These are phyloP conservation scores for Cosmorhoe ocellata DNA, from an alignment of 2,888 invertebrate genomes.

Conservation along the genomic window DNA sequence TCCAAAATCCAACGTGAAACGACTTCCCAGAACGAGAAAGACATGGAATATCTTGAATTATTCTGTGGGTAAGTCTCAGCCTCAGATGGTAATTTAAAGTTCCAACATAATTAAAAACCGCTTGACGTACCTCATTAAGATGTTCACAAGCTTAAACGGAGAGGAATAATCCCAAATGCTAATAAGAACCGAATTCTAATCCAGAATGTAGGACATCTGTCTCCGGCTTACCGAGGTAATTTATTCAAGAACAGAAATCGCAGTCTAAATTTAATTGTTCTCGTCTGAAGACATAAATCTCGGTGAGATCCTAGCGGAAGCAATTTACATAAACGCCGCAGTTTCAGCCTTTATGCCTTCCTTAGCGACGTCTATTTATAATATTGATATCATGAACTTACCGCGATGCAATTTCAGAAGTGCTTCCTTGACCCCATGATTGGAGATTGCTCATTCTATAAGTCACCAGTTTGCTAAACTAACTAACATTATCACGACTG, in stretches of 20 bases:
- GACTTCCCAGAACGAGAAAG: too few species aligned
- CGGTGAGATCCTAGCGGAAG: slow-evolving; percentile 71
- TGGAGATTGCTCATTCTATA: too few species aligned
- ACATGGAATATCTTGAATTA: neutral
- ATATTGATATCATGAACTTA: slow-evolving; percentile 27
- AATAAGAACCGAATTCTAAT: slow-evolving; percentile 29
- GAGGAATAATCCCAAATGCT: slow-evolving; percentile 30
- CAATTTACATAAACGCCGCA: slow-evolving; percentile 74
- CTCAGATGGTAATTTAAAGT: neutral
- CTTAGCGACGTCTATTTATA: slow-evolving; percentile 51
- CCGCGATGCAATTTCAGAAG: too few species aligned
- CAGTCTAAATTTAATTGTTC: slow-evolving; percentile 77
- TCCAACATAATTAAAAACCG: neutral
- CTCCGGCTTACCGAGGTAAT: slow-evolving; percentile 52
- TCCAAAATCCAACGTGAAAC: too few species aligned
- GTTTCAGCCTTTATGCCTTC: slow-evolving; percentile 62
- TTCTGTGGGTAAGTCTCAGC: neutral
- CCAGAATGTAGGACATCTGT: slow-evolving; percentile 35
- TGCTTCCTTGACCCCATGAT: too few species aligned
- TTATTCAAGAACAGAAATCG: slow-evolving; percentile 64
- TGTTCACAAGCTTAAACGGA: slow-evolving; percentile 18
- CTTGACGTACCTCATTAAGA: slow-evolving; percentile 9
- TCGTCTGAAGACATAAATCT: slow-evolving; percentile 73
- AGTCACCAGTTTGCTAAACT: too few species aligned
- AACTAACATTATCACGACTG: too few species aligned